phyloP scores from a whole-genome alignment of 2,888 invertebrate genomes.

The Ormyrus thymus region DNA sequence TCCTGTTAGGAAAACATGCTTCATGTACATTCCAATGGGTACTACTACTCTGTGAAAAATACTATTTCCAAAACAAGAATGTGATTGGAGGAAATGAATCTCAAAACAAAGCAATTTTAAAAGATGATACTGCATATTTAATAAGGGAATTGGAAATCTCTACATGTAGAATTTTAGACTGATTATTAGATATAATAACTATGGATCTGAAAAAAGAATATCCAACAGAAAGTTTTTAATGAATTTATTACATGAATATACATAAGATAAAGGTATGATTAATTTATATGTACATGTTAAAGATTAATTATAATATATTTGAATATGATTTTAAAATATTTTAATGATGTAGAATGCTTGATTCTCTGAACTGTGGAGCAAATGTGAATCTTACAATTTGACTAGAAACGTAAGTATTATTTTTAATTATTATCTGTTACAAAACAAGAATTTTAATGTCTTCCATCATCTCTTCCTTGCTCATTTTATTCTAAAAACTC shows the following conservation, averaged over 20 bases:
- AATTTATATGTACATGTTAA: background rate
- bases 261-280: constrained; percentile 28
- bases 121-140: background rate
- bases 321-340: background rate
- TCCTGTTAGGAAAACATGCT: background rate
- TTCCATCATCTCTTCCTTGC: background rate
- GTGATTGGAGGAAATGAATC: constrained; percentile 1
- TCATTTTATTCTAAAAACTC: background rate
- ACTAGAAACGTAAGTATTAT: constrained; percentile 21
- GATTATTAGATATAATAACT: no score
- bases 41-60: constrained; percentile 3
- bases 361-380: background rate
- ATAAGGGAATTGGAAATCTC: no score
- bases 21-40: background rate
- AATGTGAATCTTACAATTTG: constrained; percentile 17
- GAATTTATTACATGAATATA: background rate
- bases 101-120: constrained; percentile 1
- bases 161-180: no score
- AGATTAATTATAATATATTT: background rate
- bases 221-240: constrained; percentile 33
- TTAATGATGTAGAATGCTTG: constrained; percentile 18
- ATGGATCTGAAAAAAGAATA: constrained; percentile 18
- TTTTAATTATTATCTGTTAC: background rate
- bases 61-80: constrained; percentile 6
- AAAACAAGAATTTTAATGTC: background rate